These are phyloP conservation scores for Conopomorpha cramerella DNA, from an alignment of 1,140 invertebrate species.

Conservation along the genomic window DNA sequence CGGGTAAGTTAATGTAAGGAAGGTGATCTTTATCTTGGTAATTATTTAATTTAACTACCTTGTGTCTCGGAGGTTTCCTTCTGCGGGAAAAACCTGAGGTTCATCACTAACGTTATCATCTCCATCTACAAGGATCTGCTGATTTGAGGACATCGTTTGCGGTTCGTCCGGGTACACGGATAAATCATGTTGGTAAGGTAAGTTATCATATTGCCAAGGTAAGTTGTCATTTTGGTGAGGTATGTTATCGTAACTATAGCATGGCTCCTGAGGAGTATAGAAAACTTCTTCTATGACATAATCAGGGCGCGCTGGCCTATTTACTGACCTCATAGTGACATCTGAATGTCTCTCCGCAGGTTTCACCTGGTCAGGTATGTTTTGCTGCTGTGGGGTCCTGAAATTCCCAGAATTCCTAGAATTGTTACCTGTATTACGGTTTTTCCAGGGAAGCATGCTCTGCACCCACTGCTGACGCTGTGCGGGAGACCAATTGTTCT, in stretches of 20 bases:
- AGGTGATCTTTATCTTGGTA: conserved; percentile 5
- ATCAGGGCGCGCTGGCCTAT: conserved; percentile 3
- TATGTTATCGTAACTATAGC: no score
- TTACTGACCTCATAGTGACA: conserved; percentile 9
- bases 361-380: conserved; percentile 3
- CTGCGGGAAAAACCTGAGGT: conserved; percentile 4
- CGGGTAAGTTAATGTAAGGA: conserved; percentile 10
- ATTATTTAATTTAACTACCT: conserved; percentile 5
- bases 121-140: no score
- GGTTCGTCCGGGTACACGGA: neutral
- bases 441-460: neutral
- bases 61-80: conserved; percentile 1
- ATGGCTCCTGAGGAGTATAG: no score
- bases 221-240: no score
- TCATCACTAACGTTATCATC: no score
- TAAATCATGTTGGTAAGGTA: no score
- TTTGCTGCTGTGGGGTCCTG: conserved; percentile 1
- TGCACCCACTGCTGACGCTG: conserved; percentile 1
- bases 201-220: no score
- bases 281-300: conserved; percentile 7
- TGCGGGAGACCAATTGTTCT: neutral
- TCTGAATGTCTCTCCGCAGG: conserved; percentile 4
- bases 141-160: no score
- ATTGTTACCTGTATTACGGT: neutral
- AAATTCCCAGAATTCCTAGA: neutral